Evolutionary conservation across 1,140 invertebrate genomes (phyloP).

Genomic region (Oedothorax gibbosus): DNA sequence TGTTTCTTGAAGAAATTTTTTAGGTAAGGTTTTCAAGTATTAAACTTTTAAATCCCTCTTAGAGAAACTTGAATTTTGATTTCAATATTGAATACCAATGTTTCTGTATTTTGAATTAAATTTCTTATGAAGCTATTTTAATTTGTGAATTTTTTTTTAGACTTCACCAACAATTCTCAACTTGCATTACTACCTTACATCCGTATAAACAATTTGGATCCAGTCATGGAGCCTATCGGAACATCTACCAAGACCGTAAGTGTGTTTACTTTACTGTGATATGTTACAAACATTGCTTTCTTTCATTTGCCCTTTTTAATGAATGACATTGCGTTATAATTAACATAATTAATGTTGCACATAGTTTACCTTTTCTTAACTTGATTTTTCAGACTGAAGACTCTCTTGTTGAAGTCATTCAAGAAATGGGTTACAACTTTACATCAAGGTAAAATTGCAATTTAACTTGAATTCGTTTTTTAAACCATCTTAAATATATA

Average conservation of each 20-base stretch:
- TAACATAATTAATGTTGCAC: background rate
- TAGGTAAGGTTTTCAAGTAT: too few species aligned
- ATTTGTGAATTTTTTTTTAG: conserved; percentile 67
- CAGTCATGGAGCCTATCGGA: conserved; percentile 73
- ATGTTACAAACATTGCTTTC: too few species aligned
- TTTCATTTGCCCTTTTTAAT: background rate
- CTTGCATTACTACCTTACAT: conserved; percentile 87
- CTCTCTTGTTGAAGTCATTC: conserved; percentile 78
- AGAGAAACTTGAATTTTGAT: too few species aligned
- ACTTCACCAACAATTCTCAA: conserved; percentile 90
- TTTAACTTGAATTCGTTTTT: background rate
- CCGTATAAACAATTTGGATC: conserved; percentile 81
- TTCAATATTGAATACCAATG: too few species aligned
- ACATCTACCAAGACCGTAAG: conserved; percentile 73
- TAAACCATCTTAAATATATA: conserved; percentile 2
- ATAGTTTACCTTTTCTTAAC: background rate
- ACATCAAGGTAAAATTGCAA: conserved; percentile 74
- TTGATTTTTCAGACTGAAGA: conserved; percentile 67
- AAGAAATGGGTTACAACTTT: conserved; percentile 90
- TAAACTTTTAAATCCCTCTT: too few species aligned
- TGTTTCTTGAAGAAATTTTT: too few species aligned
- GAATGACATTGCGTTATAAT: background rate
- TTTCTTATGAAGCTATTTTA: too few species aligned
- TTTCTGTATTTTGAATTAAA: too few species aligned
- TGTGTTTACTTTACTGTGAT: conserved; percentile 39